Conservation (phyloP, 2,888 invertebrate species). For the Xestia sexstrigata region DNA sequence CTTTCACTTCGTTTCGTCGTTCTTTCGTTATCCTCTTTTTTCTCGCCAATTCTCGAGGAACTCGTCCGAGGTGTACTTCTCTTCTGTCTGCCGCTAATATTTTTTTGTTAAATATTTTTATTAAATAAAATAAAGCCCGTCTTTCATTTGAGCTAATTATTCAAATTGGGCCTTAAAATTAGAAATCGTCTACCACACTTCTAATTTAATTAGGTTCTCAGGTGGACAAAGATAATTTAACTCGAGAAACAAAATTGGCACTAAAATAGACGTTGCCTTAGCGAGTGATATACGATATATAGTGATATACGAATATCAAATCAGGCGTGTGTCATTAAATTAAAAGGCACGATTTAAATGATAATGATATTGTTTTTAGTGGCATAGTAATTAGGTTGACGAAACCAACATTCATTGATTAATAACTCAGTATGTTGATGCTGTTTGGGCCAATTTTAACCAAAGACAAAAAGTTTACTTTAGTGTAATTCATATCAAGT, state of each 20-base stretch:
- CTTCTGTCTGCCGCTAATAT: neutral
- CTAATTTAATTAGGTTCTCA: conserved; percentile 14
- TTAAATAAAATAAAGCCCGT: no score
- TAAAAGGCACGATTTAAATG: conserved; percentile 17
- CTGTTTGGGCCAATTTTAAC: neutral
- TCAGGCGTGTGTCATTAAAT: conserved; percentile 3
- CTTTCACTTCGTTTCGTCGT: neutral
- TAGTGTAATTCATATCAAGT: conserved; percentile 9
- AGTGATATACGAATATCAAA: conserved; percentile 24
- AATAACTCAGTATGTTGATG: conserved; percentile 10
- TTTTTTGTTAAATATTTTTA: neutral
- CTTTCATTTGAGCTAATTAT: conserved; percentile 1
- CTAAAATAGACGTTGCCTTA: conserved; percentile 24
- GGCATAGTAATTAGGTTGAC: conserved; percentile 6
- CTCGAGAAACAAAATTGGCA: conserved; percentile 16
- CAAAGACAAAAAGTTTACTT: neutral
- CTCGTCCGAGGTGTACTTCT: neutral
- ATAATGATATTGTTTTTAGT: conserved; percentile 20
- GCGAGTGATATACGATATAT: no score
- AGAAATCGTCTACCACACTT: conserved; percentile 11
- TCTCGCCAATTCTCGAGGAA: neutral
- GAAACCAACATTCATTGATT: conserved; percentile 8
- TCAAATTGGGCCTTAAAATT: conserved; percentile 18
- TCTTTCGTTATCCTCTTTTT: neutral
- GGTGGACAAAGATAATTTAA: conserved; percentile 6